Evolutionary conservation across 1,140 invertebrate genomes (phyloP), one percentile per base, ranked within the genome.

Genomic region (Drusus annulatus): DNA sequence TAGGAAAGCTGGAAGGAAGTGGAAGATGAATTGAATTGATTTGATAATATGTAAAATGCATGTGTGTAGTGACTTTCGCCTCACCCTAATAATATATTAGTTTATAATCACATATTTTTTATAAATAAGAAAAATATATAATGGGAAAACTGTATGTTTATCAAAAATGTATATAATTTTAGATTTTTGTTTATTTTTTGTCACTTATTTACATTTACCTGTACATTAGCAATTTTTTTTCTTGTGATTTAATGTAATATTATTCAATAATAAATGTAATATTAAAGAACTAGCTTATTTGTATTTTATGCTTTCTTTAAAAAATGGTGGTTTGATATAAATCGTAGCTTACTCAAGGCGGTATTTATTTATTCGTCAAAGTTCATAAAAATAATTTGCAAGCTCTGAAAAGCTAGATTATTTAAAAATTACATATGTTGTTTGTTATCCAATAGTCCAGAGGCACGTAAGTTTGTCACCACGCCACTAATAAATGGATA

Each of bases 101-200:
- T 19, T 13, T 60, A 31, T 25, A 65, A 65, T 65, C 62, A 65
- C 10, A 65, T 65, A 65, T 65, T 65, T 65, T 65, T 65, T 65
- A 65, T 65, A 68, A 71, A 65, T 65, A 68, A 71, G 78, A 54
- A 79, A 74, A 79, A 23, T 23, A 68, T 78, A 62, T 78, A 78
- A 76, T 60, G 52, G 31, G 52, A 50, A 74, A 74, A 51, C 31
- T 28, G 25, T 74, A 56, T 63, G 52, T 60, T 76, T 60, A 76
- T 58, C 52, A 76, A 63, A 60, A 45, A 45, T 73, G 69, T 56
- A 73, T 73, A 56, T 23, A 73, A 65, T 65, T 28, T 65, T 28
- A 65, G n/a, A 65, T 28, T 65, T 28, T 52, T 51, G 63, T 68
- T 31, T 68, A 36, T 19, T 31, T 36, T 50, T 71, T 71, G 45